A percentile compares a stretch with the other conserved stretches of the same genome.
phyloP scores from a whole-genome alignment of 2,113 vertebrate species.

The Puntigrus tetrazona region DNA sequence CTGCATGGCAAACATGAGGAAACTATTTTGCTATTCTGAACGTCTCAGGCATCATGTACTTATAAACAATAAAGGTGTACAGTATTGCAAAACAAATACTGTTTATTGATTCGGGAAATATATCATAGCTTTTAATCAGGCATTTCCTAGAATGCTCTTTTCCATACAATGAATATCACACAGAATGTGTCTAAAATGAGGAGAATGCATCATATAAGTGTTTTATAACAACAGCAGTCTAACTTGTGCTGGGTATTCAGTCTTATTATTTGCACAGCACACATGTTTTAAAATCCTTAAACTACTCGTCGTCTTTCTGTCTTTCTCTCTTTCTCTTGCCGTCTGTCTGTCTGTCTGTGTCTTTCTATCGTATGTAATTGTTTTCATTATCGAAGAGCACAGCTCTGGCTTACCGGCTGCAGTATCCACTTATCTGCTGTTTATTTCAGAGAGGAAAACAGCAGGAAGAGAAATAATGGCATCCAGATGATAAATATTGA shows the following conservation, averaged over 20 bases:
- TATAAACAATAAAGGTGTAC: too few relatives aligned
- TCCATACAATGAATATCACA: neutral
- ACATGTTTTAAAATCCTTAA: neutral
- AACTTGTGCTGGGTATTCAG: neutral
- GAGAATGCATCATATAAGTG: neutral
- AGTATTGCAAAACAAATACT: too few relatives aligned
- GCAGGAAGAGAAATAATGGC: conserved; percentile 67
- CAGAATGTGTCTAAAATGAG: neutral
- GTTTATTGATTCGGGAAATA: too few relatives aligned
- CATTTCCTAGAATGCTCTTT: neutral
- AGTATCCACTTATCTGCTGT: conserved; percentile 75
- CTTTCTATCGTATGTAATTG: conserved; percentile 65
- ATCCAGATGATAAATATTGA: conserved; percentile 31
- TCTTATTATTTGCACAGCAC: neutral
- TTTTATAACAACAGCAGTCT: neutral
- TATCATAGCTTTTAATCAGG: too few relatives aligned
- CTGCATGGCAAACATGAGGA: too few relatives aligned
- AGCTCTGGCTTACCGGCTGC: conserved; percentile 68
- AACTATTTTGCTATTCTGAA: too few relatives aligned
- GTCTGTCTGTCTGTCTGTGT: neutral
- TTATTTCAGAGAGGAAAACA: conserved; percentile 72
- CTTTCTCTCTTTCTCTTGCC: neutral
- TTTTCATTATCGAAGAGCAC: conserved; percentile 77
- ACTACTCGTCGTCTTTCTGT: neutral
- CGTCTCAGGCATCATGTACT: too few relatives aligned